A percentile compares a stretch with the other conserved stretches of the same genome.
Conservation (phyloP, 1,140 invertebrate species). For the Drosophila melanica region DNA sequence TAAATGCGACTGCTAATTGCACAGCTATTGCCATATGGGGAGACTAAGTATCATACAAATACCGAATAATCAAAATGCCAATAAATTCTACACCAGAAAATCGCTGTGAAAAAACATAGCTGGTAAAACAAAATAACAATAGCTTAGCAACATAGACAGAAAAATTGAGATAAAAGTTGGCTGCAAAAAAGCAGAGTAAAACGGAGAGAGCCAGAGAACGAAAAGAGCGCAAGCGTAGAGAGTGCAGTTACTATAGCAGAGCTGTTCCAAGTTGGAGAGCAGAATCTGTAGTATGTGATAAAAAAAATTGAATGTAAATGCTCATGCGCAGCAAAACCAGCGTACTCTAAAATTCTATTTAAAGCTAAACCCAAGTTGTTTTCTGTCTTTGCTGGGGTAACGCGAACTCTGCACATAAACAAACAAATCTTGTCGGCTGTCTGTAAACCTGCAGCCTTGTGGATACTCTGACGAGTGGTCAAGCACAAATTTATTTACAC, state of each 20-base stretch:
- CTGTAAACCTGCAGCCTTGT: conserved; percentile 13
- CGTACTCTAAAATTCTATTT: conserved; percentile 18
- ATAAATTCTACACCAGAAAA: conserved; percentile 11
- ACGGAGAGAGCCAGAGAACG: not conserved
- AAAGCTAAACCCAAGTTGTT: conserved; percentile 36
- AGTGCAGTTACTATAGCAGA: conserved; percentile 7
- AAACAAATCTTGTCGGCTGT: conserved; percentile 44
- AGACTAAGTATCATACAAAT: too few species aligned
- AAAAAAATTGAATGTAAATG: conserved; percentile 33
- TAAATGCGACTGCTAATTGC: not conserved
- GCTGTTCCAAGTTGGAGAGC: conserved; percentile 1
- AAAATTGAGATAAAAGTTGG: conserved; percentile 21
- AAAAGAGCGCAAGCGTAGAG: conserved; percentile 28
- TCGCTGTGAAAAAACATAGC: conserved; percentile 22
- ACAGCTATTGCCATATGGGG: too few species aligned
- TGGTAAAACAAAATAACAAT: conserved; percentile 4
- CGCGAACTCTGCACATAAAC: conserved; percentile 45
- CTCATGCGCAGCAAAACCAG: conserved; percentile 38
- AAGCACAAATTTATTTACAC: not conserved
- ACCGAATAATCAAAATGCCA: not conserved
- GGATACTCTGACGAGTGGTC: conserved; percentile 23
- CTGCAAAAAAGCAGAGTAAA: conserved; percentile 5
- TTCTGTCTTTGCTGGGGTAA: conserved; percentile 43
- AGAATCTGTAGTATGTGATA: not conserved
- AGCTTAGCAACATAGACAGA: conserved; percentile 34